Conservation (phyloP, 1,140 invertebrate genomes). For the Papilio dardanus region DNA sequence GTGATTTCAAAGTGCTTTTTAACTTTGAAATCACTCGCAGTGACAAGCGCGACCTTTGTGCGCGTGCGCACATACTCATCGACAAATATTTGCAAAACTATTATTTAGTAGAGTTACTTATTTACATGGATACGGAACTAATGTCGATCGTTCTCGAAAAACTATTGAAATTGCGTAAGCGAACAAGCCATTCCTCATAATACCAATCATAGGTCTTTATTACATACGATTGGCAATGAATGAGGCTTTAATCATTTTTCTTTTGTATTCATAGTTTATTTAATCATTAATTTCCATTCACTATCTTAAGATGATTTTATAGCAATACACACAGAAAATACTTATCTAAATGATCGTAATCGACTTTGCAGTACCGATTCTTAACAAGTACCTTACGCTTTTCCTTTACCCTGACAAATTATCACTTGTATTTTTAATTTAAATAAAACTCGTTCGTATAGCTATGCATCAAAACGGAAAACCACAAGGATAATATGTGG, state of each 20-base stretch:
- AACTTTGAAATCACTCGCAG: conserved; percentile 32
- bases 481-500: background rate
- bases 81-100: conserved; percentile 26
- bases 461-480: background rate
- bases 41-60: conserved; percentile 23
- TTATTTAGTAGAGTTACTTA: conserved; percentile 26
- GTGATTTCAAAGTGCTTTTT: too few relatives aligned
- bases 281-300: background rate
- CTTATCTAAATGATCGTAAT: too few relatives aligned
- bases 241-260: background rate
- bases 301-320: too few relatives aligned
- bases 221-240: background rate
- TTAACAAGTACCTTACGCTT: too few relatives aligned
- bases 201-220: background rate
- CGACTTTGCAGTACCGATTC: too few relatives aligned
- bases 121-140: conserved; percentile 4
- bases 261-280: background rate
- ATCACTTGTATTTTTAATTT: background rate
- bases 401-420: too few relatives aligned
- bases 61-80: conserved; percentile 10
- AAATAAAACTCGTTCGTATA: background rate
- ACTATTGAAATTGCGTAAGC: background rate
- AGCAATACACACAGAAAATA: too few relatives aligned
- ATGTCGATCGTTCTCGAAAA: conserved; percentile 6
- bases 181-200: background rate